Percentiles rank a stretch among this genome's conserved stretches.
phyloP scores from a whole-genome alignment of 2,888 invertebrate genomes.

The Ophion ellenae region DNA sequence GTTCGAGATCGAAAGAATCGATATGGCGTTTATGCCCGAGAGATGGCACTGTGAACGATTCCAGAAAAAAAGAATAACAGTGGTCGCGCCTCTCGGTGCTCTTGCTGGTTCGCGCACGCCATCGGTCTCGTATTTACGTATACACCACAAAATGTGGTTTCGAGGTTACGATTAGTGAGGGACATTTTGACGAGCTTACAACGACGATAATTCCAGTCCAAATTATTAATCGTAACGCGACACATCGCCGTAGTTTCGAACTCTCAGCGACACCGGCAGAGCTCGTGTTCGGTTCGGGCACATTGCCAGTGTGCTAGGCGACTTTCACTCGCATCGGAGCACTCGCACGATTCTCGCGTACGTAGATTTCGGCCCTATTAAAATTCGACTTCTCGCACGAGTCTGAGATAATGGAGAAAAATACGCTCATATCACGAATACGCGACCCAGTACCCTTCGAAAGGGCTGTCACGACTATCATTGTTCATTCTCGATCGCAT shows the following conservation, averaged over 20 bases:
- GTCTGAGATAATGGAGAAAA: background rate
- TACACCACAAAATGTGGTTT: constrained; percentile 39
- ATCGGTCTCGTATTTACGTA: constrained; percentile 4
- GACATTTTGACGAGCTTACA: background rate
- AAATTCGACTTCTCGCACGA: background rate
- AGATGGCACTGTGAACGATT: constrained; percentile 38
- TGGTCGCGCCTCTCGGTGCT: constrained; percentile 16
- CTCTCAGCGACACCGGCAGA: constrained; percentile 25
- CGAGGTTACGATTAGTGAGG: constrained; percentile 29
- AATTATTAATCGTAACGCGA: constrained; percentile 6
- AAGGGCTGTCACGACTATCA: background rate
- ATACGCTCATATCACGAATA: background rate
- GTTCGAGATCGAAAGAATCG: constrained; percentile 10
- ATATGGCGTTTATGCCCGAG: background rate
- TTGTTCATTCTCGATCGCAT: background rate
- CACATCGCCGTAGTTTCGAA: constrained; percentile 6
- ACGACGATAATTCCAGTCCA: background rate
- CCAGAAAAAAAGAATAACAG: constrained; percentile 20
- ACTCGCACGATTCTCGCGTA: constrained; percentile 27
- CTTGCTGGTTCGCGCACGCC: constrained; percentile 36
- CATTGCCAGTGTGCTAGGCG: constrained; percentile 30
- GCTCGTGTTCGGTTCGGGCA: constrained; percentile 47
- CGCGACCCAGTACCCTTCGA: background rate
- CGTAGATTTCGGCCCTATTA: constrained; percentile 17
- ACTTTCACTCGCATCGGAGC: constrained; percentile 33